Percentiles rank a stretch among this genome's conserved stretches.
Conservation (phyloP, 2,113 vertebrate species). For the Megalops atlanticus region DNA sequence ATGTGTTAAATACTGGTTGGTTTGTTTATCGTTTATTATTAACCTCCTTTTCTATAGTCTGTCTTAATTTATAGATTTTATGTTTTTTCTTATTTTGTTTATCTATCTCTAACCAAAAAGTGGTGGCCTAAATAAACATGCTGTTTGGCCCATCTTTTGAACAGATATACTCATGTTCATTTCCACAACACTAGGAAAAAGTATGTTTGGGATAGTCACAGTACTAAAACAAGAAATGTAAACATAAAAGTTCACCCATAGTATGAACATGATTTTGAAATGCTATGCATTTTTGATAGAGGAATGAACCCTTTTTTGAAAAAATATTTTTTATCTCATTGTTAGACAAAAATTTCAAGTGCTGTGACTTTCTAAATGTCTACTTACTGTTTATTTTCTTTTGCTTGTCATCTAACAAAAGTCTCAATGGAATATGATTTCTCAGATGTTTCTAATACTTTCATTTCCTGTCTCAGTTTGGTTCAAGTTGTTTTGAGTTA, state of each 20-base stretch:
- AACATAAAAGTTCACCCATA: background rate
- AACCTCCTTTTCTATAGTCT: slow-evolving; percentile 7
- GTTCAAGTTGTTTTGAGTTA: slow-evolving; percentile 44
- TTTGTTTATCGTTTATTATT: slow-evolving; percentile 37
- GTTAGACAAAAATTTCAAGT: slow-evolving; percentile 33
- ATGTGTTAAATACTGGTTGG: slow-evolving; percentile 30
- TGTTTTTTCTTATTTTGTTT: slow-evolving; percentile 63
- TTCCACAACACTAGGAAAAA: slow-evolving; percentile 42
- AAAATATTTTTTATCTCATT: background rate
- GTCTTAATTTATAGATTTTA: slow-evolving; percentile 48
- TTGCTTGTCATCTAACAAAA: slow-evolving; percentile 37
- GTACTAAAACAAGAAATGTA: slow-evolving; percentile 25
- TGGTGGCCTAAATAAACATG: slow-evolving; percentile 62
- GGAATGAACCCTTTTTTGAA: background rate
- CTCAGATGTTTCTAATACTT: slow-evolving; percentile 33
- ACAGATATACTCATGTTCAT: slow-evolving; percentile 66
- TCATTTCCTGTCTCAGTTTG: slow-evolving; percentile 42
- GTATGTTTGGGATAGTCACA: slow-evolving; percentile 81
- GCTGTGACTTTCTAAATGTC: slow-evolving; percentile 64
- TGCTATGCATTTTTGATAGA: background rate
- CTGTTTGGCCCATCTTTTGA: slow-evolving; percentile 86
- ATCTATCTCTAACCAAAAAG: slow-evolving; percentile 19
- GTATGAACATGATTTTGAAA: background rate
- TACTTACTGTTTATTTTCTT: slow-evolving; percentile 26
- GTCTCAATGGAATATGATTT: slow-evolving; percentile 29